Base-by-base conservation (phyloP, 2,888 invertebrate genomes). In the Flabesymbios commensalis region DNA sequence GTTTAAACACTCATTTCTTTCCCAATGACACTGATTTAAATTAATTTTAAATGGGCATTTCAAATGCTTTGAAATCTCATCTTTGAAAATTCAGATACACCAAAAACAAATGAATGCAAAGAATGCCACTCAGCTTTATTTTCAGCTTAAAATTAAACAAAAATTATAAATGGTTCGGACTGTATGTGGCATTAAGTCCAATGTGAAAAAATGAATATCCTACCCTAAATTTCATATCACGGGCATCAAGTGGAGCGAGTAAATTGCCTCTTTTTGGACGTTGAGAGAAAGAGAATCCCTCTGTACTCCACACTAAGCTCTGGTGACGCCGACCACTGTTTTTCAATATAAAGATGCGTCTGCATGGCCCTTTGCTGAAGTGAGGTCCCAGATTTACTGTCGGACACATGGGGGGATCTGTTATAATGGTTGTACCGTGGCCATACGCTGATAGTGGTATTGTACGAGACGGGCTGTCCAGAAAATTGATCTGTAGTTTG, bases 351-450 rank as follows among this genome's bases (percentile, higher is more conserved):
- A 82, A 80, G 3, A 64, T 72, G 55, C 77, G 74, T 49, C 67
- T 63, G 43, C 79, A 72, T 3, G 73, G 73, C 1, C 74, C 72
- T 56, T 79, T 80, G 62, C 81, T 83, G 68, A 90, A 88, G 73
- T 88, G 85, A 2, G 86, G 84, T 2, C 89, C 90, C 47, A 90
- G 85, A 64, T 87, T 80, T 52, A 88, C 83, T 24, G 75, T 82
- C 26, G 86, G 87, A 42, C 87, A 85, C 54, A 89, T 83, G 1
- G 83, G 78, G 0, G 89, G 89, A 47, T 88, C 86, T 17, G 88
- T 86, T 28, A 87, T 72, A 63, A 90, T 87, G 64, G 88, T 88
- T 0, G 88, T 87, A 2, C 90, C 90, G 45, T 86, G 80, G 17
- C 90, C 90, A 63, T 85, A 85, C 0, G 87, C 88, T 29, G 83